Evolutionary conservation across 2,113 vertebrate species (phyloP), one percentile per base, ranked within the genome.

Genomic region (Sminthopsis crassicaudata): DNA sequence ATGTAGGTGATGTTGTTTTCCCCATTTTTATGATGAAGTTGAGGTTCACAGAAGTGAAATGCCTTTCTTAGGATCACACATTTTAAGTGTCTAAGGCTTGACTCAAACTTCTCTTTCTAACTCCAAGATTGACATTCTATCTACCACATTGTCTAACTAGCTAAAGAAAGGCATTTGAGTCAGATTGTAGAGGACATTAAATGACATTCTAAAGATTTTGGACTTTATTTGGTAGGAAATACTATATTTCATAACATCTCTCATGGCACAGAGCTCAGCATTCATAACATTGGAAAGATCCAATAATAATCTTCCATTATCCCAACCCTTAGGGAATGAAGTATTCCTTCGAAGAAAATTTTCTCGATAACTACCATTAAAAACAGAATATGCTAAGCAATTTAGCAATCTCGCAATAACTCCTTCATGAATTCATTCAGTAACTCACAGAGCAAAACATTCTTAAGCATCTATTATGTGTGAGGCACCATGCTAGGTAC

Each of bases 201-300:
- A 84, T 84, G 67, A 84, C 19, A 42, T 42, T 84, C 36, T 42
- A 84, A 42, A 84, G 19, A 22, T 84, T 84, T 42, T 2, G n/a
- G 6, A 8, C 67, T 84, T 84, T 42, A 42, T 42, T 42, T 84
- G n/a, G 67, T 67, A 95, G 27, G 96, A 94, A 93, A 91, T 42
- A 91, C 54, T 96, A 93, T 93, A 91, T 53, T 95, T 96, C 50
- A 92, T 94, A 90, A 93, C 88, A 0, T 1, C 53, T 91, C 89
- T 90, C 48, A 46, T 36, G 50, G 46, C 93, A 36, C 36, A 67
- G 60, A 90, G 54, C 26, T 91, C 57, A 96, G 84, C 54, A 90
- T 36, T 27, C 30, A 55, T 42, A 24, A 84, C n/a, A 42, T 84
- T 23, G 19, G 67, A 36, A 53, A 90, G 22, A 91, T 23, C 24